These are phyloP conservation scores for Ophion ventricosus DNA, from an alignment of 2,888 invertebrate species.

Conservation along the genomic window DNA sequence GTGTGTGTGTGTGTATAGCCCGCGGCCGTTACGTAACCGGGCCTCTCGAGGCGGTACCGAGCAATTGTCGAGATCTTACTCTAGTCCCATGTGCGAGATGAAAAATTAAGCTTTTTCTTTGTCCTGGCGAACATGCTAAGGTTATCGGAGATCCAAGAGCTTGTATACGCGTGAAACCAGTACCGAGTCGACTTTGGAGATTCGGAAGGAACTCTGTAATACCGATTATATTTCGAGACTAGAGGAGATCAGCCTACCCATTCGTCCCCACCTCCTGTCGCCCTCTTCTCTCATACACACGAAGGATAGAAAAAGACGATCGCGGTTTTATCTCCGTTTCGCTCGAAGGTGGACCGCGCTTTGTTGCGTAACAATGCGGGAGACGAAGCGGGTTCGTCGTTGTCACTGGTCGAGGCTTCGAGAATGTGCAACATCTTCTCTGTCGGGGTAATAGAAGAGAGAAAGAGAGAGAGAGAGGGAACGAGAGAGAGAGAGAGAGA, in stretches of 20 bases:
- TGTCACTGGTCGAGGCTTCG: slow-evolving; percentile 42
- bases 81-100: background rate
- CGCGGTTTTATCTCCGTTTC: slow-evolving; percentile 25
- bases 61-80: background rate
- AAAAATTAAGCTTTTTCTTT: slow-evolving; percentile 1
- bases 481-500: slow-evolving; percentile 14
- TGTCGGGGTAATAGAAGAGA: slow-evolving; percentile 21
- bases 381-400: slow-evolving; percentile 27
- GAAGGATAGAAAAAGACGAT: slow-evolving; percentile 18
- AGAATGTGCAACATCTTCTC: slow-evolving; percentile 9
- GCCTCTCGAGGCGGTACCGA: slow-evolving; percentile 18
- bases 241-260: background rate
- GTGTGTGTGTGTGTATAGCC: no score
- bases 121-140: slow-evolving; percentile 3
- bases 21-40: slow-evolving; percentile 5
- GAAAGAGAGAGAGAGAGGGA: slow-evolving; percentile 15
- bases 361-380: slow-evolving; percentile 48
- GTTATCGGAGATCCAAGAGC: background rate
- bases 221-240: slow-evolving; percentile 36
- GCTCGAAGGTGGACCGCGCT: slow-evolving; percentile 34
- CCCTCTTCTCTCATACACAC: background rate
- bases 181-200: background rate
- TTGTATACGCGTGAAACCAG: background rate
- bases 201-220: slow-evolving; percentile 26
- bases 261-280: no score